phyloP scores from a whole-genome alignment of 2,797 vertebrate species.

The Nyctalus aviator region DNA sequence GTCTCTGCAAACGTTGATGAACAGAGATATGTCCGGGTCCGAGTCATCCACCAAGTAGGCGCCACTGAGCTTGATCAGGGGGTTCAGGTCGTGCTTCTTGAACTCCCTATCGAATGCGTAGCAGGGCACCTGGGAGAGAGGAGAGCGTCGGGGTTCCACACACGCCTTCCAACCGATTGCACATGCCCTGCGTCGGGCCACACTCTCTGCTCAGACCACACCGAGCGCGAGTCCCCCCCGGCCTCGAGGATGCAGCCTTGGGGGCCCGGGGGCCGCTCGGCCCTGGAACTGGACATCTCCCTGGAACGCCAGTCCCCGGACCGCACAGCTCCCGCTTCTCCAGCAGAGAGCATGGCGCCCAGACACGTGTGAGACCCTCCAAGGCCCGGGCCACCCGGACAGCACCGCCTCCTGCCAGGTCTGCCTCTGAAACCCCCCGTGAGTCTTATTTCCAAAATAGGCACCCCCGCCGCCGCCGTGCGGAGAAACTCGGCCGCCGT shows the following conservation, averaged over 20 bases:
- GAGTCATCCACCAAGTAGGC: slow-evolving; percentile 95
- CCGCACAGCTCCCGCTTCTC: neutral
- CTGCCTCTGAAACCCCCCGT: neutral
- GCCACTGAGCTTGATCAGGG: slow-evolving; percentile 92
- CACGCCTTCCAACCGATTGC: too few species aligned
- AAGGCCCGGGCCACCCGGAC: neutral
- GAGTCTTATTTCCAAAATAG: neutral
- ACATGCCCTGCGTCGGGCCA: too few species aligned
- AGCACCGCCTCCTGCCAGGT: neutral
- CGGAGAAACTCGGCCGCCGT: neutral
- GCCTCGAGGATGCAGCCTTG: too few species aligned
- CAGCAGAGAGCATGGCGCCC: neutral
- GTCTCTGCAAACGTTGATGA: slow-evolving; percentile 97
- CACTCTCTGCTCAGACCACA: too few species aligned
- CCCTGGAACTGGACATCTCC: too few species aligned
- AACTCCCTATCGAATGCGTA: slow-evolving; percentile 91
- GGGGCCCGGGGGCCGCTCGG: too few species aligned
- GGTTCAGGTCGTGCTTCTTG: slow-evolving; percentile 96
- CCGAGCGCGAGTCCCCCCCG: too few species aligned
- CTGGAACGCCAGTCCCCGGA: too few species aligned
- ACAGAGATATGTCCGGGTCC: slow-evolving; percentile 89
- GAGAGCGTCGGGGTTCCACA: neutral
- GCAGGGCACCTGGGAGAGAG: slow-evolving; percentile 93
- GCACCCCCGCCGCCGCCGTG: neutral
- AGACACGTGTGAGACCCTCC: neutral